Percentiles rank a stretch among this genome's conserved stretches.
Conservation (phyloP, 1,140 invertebrate genomes). For the Archivesica marissinica region DNA sequence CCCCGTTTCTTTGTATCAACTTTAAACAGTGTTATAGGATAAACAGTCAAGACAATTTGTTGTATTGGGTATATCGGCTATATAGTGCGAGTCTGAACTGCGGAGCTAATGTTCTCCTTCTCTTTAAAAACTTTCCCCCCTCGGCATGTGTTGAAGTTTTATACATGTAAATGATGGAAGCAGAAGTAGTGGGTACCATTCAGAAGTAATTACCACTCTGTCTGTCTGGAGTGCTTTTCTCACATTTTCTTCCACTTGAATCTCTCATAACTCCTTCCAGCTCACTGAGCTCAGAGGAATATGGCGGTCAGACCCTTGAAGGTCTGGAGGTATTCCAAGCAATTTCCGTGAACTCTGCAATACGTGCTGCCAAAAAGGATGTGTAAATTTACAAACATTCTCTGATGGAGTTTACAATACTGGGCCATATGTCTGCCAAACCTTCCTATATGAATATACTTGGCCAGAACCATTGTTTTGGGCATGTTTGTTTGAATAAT, state of each 20-base stretch:
- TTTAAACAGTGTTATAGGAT: too few relatives aligned
- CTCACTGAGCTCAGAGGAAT: neutral
- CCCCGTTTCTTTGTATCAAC: too few relatives aligned
- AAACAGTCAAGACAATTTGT: too few relatives aligned
- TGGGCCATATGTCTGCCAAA: neutral
- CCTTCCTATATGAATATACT: neutral
- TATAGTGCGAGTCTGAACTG: too few relatives aligned
- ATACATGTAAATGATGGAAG: neutral
- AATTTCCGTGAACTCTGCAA: slow-evolving; percentile 29
- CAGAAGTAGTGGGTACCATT: neutral
- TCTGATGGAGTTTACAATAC: slow-evolving; percentile 11
- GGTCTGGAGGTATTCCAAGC: slow-evolving; percentile 43
- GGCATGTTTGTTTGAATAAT: slow-evolving; percentile 8
- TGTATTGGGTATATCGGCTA: too few relatives aligned
- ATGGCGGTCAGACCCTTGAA: slow-evolving; percentile 33
- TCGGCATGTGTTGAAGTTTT: too few relatives aligned
- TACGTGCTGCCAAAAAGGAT: slow-evolving; percentile 37
- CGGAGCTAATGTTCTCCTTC: too few relatives aligned
- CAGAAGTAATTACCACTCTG: too few relatives aligned
- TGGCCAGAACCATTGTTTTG: neutral
- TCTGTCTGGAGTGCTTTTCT: neutral
- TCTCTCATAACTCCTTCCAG: neutral
- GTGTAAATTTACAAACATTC: slow-evolving; percentile 45
- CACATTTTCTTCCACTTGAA: slow-evolving; percentile 17
- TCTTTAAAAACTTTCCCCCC: too few relatives aligned